Evolutionary conservation across 2,888 invertebrate genomes (phyloP).

Genomic region (Sarcophaga rosellei): DNA sequence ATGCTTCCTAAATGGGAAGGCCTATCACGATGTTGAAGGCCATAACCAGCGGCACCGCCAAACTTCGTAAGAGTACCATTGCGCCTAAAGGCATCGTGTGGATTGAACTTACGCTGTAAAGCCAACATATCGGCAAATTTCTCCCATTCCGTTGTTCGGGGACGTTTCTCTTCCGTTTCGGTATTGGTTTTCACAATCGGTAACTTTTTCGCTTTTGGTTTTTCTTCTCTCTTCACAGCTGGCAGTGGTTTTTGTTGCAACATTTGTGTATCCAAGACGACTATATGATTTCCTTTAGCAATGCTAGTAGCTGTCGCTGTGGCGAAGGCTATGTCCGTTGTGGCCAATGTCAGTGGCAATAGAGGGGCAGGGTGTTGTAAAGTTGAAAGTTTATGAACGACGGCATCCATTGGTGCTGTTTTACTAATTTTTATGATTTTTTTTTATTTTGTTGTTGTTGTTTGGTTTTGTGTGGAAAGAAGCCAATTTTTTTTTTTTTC

Average conservation of each 20-base stretch:
- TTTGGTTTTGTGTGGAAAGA: not conserved
- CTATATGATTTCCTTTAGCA: not conserved
- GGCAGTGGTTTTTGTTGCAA: not conserved
- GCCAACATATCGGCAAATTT: conserved; percentile 78
- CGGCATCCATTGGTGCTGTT: conserved; percentile 15
- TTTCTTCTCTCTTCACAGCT: conserved; percentile 7
- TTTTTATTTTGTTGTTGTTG: too few species aligned
- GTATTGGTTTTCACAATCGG: not conserved
- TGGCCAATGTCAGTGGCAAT: conserved; percentile 33
- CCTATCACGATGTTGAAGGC: conserved; percentile 20
- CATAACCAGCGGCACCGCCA: conserved; percentile 7
- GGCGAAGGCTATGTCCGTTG: conserved; percentile 32
- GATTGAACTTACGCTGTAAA: conserved; percentile 75
- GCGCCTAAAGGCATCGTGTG: conserved; percentile 74
- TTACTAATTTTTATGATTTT: conserved; percentile 51
- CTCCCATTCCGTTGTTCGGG: conserved; percentile 78
- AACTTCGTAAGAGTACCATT: conserved; percentile 66
- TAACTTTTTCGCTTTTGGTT: not conserved
- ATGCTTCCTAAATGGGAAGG: conserved; percentile 31
- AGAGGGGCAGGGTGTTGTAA: not conserved
- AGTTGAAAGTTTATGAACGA: not conserved
- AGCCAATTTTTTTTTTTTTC: conserved; percentile 44
- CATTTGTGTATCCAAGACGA: not conserved
- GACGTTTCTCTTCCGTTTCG: conserved; percentile 68
- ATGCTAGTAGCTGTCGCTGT: conserved; percentile 12